These are phyloP conservation scores for Psylliodes chrysocephalus DNA, from an alignment of 2,888 invertebrate species.

Conservation along the genomic window DNA sequence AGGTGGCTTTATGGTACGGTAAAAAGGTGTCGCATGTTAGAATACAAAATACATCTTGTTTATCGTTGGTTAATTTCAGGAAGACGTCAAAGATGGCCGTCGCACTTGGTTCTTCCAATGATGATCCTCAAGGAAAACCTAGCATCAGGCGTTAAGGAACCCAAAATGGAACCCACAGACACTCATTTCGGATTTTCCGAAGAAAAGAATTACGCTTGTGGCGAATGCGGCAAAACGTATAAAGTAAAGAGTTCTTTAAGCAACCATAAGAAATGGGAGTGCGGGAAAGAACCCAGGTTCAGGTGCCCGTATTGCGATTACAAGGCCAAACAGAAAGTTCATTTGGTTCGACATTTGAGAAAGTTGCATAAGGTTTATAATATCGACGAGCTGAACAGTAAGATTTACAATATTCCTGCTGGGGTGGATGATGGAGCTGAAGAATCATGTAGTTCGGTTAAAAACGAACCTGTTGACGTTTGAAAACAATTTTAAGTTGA, in stretches of 20 bases:
- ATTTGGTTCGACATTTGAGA: constrained; percentile 80
- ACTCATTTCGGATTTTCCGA: neutral
- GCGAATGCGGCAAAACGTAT: constrained; percentile 37
- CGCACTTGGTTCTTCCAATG: constrained; percentile 77
- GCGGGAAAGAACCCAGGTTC: constrained; percentile 40
- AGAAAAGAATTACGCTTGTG: constrained; percentile 27
- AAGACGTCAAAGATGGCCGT: constrained; percentile 69
- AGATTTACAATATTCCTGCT: constrained; percentile 1
- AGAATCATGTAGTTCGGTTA: neutral
- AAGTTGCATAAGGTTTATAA: constrained; percentile 31
- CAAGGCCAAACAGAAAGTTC: constrained; percentile 80
- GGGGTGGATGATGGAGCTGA: neutral
- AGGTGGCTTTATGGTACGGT: neutral
- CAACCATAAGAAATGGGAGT: constrained; percentile 42
- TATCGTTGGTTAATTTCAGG: neutral
- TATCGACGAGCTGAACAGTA: constrained; percentile 10
- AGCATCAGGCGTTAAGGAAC: constrained; percentile 61
- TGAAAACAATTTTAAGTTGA: no score
- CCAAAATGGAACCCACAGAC: constrained; percentile 3
- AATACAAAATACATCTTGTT: neutral
- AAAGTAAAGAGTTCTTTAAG: constrained; percentile 38
- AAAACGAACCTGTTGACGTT: neutral
- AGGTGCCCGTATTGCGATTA: constrained; percentile 69
- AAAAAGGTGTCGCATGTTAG: neutral
- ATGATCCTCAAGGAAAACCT: constrained; percentile 69